These are phyloP conservation scores for Strix aluco DNA, from an alignment of 2,113 vertebrate genomes.

Conservation along the genomic window DNA sequence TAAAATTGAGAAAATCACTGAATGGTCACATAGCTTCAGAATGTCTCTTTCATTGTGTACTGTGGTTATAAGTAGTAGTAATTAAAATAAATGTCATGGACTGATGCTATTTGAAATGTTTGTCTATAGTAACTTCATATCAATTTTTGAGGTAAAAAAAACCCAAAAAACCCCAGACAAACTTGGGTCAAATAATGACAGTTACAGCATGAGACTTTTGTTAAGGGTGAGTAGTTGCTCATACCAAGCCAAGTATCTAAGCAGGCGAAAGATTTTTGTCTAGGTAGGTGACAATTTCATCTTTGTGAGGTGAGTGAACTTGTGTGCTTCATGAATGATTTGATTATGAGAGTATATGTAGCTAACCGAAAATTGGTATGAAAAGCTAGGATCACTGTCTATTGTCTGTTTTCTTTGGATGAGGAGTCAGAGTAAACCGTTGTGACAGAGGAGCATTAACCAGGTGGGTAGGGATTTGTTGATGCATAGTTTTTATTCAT, in stretches of 20 bases:
- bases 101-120: neutral
- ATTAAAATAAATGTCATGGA: neutral
- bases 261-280: neutral
- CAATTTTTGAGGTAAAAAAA: neutral
- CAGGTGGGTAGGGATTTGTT: neutral
- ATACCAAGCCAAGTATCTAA: neutral
- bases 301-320: neutral
- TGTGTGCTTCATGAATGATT: neutral
- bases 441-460: neutral
- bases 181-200: neutral
- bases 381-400: neutral
- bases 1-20: neutral
- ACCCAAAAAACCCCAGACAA: neutral
- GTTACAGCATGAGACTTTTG: neutral
- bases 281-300: neutral
- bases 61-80: neutral
- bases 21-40: neutral
- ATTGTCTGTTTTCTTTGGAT: neutral
- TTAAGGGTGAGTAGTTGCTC: neutral
- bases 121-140: neutral
- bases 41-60: neutral
- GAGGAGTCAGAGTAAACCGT: neutral
- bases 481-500: neutral
- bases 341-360: neutral
- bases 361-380: neutral